Conservation (phyloP, 23 tunicate genomes). For the Halocynthia aurantium region DNA sequence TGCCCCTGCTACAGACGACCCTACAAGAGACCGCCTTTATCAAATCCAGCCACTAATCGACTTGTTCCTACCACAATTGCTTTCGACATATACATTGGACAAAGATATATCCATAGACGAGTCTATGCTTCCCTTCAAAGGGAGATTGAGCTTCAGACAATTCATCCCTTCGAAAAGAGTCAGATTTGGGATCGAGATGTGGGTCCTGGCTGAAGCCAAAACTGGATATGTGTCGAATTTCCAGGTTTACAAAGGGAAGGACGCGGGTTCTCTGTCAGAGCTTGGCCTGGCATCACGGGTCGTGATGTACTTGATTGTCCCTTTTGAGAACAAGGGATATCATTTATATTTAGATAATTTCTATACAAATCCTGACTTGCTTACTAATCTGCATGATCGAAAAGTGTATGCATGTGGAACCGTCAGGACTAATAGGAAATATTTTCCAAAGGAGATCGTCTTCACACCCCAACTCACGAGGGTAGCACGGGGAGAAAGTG, state of each 20-base stretch:
- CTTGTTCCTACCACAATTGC: not conserved
- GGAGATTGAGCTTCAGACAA: not conserved
- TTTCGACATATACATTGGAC: not conserved
- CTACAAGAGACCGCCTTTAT: not conserved
- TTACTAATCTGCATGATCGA: not conserved
- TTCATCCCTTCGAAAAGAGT: not conserved
- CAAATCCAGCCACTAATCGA: not conserved
- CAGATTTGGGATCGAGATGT: not conserved
- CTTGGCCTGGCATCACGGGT: conserved; percentile 17
- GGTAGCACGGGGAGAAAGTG: not conserved
- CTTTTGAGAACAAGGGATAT: conserved; percentile 5
- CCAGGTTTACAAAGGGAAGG: not conserved
- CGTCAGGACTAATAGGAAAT: conserved; percentile 12
- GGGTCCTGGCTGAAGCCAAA: not conserved
- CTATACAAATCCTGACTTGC: not conserved
- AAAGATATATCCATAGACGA: not conserved
- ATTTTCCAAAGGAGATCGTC: not conserved
- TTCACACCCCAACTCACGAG: conserved; percentile 2
- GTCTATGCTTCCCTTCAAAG: not conserved
- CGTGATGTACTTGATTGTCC: not conserved
- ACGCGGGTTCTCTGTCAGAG: not conserved
- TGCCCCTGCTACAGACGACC: not conserved
- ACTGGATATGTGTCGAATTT: not conserved
- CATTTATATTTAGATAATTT: conserved; percentile 20
- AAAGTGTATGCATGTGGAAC: conserved; percentile 25